Evolutionary conservation across 2,113 vertebrate genomes (phyloP).

Genomic region (Trichechus manatus): DNA sequence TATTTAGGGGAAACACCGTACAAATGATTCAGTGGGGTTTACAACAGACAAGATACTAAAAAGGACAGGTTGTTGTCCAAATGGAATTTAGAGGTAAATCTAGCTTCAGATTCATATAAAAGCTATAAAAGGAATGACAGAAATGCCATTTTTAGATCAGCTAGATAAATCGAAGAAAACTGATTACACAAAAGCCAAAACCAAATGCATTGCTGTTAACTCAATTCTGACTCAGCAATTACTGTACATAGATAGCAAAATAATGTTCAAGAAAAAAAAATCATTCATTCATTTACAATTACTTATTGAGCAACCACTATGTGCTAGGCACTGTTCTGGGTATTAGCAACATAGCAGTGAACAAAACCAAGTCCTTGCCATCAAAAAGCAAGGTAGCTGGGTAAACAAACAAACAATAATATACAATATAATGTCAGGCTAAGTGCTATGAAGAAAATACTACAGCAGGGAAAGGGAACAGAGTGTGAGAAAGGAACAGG

Average conservation of each 20-base stretch:
- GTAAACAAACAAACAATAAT: neutral
- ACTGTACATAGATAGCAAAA: conserved; percentile 12
- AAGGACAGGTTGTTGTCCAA: neutral
- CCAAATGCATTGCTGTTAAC: neutral
- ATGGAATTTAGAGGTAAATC: conserved; percentile 10
- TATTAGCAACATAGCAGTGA: neutral
- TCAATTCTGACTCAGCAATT: neutral
- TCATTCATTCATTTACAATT: neutral
- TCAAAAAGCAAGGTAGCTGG: neutral
- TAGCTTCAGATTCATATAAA: neutral
- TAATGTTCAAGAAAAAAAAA: neutral
- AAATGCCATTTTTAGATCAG: neutral
- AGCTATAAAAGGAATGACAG: neutral
- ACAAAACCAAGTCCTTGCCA: neutral
- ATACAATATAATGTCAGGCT: neutral
- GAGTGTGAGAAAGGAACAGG: neutral
- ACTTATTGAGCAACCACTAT: neutral
- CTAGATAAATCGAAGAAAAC: conserved; percentile 25
- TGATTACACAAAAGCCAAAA: neutral
- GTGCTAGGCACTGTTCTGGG: neutral
- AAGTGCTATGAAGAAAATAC: neutral
- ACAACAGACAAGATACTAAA: neutral
- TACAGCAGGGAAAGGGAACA: neutral
- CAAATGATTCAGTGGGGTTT: neutral
- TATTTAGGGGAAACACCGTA: neutral